Base-by-base conservation (phyloP, 2,113 vertebrate genomes). In the Egretta garzetta region DNA sequence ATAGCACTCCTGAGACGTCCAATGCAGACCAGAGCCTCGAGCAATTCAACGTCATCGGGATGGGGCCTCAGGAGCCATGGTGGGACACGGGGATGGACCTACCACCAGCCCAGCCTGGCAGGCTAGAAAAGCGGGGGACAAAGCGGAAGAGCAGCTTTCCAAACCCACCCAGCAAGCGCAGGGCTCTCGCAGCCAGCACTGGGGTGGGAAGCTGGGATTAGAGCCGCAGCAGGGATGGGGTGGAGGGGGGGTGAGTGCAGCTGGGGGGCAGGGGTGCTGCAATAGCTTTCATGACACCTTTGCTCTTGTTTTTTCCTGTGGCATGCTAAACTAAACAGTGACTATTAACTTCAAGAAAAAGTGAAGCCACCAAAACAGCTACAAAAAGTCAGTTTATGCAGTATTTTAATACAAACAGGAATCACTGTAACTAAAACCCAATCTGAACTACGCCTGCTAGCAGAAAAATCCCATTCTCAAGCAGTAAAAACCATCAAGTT, bases 1-100 rank as follows among this genome's bases (percentile, higher is more conserved):
- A 94, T 45, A 96, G 68, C 0, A 45, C 83, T 16, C 96, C 94
- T 0, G 88, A 98, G 70, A 81, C 94, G 80, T 80, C 96, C 58
- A 79, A 85, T 11, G 6, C 90, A 0, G 39, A 94, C 35, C 93
- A 74, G 20, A 93, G 76, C 3, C 22, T 96, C 21, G 68, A 97
- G n/a, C 91, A 47, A 32, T 11, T 77, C 21, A 21, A 8, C 4
- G 32, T 22, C 10, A 83, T 93, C 41, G 39, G 53, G 59, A 81
- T 30, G 1, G 77, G 93, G 2, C 63, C 85, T 0, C 90, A 94
- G 45, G 88, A 96, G 37, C 8, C 7, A 0, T 26, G 18, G 7
- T 50, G 66, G 66, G 75, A 83, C 9, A 14, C 0, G 1, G n/a
- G 7, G 21, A 33, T 1, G 3, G 58, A 33, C 23, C 8, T 22